phyloP scores from a whole-genome alignment of 1,140 invertebrate genomes.

The Sycophaga agraensis region DNA sequence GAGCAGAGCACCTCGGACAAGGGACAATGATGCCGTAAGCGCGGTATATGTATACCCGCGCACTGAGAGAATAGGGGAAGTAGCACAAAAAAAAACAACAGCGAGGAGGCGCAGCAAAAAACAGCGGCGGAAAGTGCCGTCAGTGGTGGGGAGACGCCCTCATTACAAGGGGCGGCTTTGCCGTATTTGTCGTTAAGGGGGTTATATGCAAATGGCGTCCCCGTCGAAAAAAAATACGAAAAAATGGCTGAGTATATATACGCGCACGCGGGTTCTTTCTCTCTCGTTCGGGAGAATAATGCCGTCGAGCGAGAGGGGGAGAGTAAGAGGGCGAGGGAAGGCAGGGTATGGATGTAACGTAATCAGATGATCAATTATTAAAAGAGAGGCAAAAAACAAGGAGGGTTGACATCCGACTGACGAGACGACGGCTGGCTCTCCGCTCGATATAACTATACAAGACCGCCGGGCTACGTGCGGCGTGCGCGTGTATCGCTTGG shows the following conservation, averaged over 20 bases:
- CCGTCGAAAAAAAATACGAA: slow-evolving; percentile 40
- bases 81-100: slow-evolving; percentile 50
- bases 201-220: slow-evolving; percentile 54
- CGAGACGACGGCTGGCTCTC: slow-evolving; percentile 30
- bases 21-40: neutral
- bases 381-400: slow-evolving; percentile 54
- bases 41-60: neutral
- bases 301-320: too few relatives aligned
- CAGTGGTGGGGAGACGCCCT: slow-evolving; percentile 33
- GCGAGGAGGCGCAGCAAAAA: too few relatives aligned
- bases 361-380: slow-evolving; percentile 60
- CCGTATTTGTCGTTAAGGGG: slow-evolving; percentile 56
- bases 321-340: slow-evolving; percentile 23
- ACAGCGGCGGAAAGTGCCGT: slow-evolving; percentile 30
- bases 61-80: slow-evolving; percentile 16
- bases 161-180: slow-evolving; percentile 52
- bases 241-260: slow-evolving; percentile 40
- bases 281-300: too few relatives aligned
- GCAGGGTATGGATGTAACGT: slow-evolving; percentile 52
- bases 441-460: too few relatives aligned
- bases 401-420: slow-evolving; percentile 56
- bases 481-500: neutral
- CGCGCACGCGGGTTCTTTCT: neutral
- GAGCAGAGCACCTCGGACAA: too few relatives aligned
- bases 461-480: too few relatives aligned